Percentiles rank a stretch among this genome's conserved stretches.
Evolutionary conservation across 2,888 invertebrate genomes (phyloP).

Genomic region (Rhagonycha fulva): DNA sequence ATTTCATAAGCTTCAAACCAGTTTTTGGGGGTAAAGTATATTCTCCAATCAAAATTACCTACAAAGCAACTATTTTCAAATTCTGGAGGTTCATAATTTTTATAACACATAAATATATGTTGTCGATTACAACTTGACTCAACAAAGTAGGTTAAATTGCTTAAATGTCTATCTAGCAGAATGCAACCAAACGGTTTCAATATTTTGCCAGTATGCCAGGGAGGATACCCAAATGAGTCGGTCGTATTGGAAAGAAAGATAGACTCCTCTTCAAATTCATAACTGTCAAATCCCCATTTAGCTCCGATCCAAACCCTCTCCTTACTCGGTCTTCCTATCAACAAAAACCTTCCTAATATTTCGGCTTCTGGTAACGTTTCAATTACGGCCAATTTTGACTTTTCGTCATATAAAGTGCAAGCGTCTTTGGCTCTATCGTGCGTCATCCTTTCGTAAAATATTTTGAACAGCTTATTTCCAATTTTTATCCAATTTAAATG

Average conservation of each 20-base stretch:
- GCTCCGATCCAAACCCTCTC: conserved; percentile 52
- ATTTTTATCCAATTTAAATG: conserved; percentile 5
- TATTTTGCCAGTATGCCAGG: not conserved
- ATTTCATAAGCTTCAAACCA: not conserved
- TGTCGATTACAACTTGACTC: not conserved
- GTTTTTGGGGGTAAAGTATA: not conserved
- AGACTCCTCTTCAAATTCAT: not conserved
- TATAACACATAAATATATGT: conserved; percentile 2
- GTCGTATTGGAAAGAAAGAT: not conserved
- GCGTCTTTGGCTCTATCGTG: not conserved
- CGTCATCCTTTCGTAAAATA: not conserved
- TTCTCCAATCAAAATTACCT: not conserved
- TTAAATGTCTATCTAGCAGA: conserved; percentile 2
- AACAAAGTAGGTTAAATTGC: conserved; percentile 5
- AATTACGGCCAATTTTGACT: not conserved
- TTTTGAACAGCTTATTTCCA: conserved; percentile 1
- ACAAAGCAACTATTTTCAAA: not conserved
- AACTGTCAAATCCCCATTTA: conserved; percentile 56
- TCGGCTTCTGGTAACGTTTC: not conserved
- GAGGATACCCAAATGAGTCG: not conserved
- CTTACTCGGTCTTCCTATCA: conserved; percentile 6
- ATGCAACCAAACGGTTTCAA: not conserved
- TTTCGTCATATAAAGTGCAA: not conserved
- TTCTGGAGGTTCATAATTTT: not conserved
- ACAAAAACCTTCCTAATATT: not conserved